Base-by-base conservation (phyloP, 2,888 invertebrate species). In the Limenitis camilla region DNA sequence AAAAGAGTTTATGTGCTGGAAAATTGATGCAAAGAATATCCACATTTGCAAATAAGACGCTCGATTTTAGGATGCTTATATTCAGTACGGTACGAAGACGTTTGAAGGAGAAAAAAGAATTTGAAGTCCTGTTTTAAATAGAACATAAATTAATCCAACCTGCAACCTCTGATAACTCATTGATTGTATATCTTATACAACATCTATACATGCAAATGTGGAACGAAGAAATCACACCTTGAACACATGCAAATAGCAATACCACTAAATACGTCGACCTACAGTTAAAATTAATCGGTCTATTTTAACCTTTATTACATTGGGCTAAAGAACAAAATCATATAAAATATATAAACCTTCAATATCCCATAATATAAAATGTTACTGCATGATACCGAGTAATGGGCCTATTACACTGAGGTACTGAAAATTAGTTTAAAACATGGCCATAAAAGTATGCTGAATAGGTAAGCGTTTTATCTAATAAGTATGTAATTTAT, bases 201-300 rank as follows among this genome's bases (percentile, higher is more conserved):
- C 29, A 31, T 47, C 45, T 53, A 56, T 42, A 53, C 40, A 56
- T 57, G 56, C 35, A 52, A 56, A 56, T 51, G 41, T n/a, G 41
- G 38, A 42, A 43, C 53, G 40, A 39, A 46, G 41, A 49, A 51
- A 57, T 45, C 45, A 41, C 51, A 43, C 49, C 39, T 44, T 53
- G 44, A 49, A 54, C 48, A 40, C 53, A 42, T 49, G 45, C 47
- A 56, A 39, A 30, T 49, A 7, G 39, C 53, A 40, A 48, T 53
- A 51, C 38, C 28, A 49, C 32, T 46, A 43, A 51, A 39, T 44
- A 49, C 11, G 32, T 45, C 43, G 41, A 48, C 42, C 38, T 27
- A 31, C 38, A 28, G 11, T 0, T 10, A 46, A 39, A 41, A 32
- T 6, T 40, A 29, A 6, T n/a, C 42, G 7, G 30, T 0, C 33